A percentile compares a stretch with the other conserved stretches of the same genome.
These are phyloP conservation scores for Xenentodon cancila DNA, from an alignment of 2,797 vertebrate species.

Conservation along the genomic window DNA sequence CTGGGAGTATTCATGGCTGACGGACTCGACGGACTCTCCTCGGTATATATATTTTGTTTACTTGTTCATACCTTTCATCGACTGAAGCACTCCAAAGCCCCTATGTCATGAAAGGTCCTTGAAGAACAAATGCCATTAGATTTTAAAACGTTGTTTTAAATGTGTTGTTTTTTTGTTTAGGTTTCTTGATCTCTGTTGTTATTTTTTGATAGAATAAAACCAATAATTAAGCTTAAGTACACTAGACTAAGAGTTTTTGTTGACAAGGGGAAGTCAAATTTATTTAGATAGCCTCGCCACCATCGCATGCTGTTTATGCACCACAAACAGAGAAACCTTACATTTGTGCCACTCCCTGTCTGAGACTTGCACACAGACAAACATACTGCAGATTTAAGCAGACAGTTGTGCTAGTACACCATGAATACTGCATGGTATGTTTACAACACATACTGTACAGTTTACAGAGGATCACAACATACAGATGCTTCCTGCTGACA, in stretches of 20 bases:
- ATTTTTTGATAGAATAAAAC: too few species aligned
- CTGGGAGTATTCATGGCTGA: too few species aligned
- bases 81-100: too few species aligned
- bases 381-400: slow-evolving; percentile 42
- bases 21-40: too few species aligned
- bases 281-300: neutral
- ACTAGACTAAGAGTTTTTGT: too few species aligned
- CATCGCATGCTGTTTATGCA: neutral
- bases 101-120: too few species aligned
- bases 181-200: neutral
- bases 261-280: neutral
- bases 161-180: too few species aligned
- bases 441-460: slow-evolving; percentile 61
- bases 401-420: slow-evolving; percentile 42
- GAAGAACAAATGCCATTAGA: too few species aligned
- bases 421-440: slow-evolving; percentile 75
- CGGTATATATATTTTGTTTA: too few species aligned
- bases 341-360: slow-evolving; percentile 28
- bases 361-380: slow-evolving; percentile 9
- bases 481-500: slow-evolving; percentile 66
- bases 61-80: too few species aligned
- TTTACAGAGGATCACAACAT: slow-evolving; percentile 71
- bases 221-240: neutral
- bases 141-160: too few species aligned
- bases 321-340: neutral